These are phyloP conservation scores for Conus ventricosus DNA, from an alignment of 1,140 invertebrate genomes.

Conservation along the genomic window DNA sequence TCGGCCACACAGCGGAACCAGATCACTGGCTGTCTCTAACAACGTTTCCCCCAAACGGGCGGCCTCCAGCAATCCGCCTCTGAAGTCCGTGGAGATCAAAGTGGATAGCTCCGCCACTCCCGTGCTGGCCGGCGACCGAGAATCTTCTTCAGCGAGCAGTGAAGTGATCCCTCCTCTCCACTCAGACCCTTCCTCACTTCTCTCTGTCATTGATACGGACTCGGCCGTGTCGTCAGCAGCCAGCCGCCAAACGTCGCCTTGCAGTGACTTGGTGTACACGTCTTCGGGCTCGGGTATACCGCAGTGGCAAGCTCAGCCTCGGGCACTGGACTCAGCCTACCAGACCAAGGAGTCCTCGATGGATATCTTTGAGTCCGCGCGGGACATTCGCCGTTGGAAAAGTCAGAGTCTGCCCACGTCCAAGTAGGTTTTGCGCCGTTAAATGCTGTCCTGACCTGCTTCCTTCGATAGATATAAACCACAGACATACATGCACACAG, in stretches of 20 bases:
- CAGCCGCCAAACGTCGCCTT: slow-evolving; percentile 43
- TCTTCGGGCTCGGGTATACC: not conserved
- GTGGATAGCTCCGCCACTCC: not conserved
- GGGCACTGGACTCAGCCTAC: slow-evolving; percentile 57
- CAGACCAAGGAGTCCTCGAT: slow-evolving; percentile 59
- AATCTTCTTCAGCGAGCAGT: slow-evolving; percentile 10
- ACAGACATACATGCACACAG: too few relatives aligned
- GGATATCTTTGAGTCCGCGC: slow-evolving; percentile 33
- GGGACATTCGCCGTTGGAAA: slow-evolving; percentile 4
- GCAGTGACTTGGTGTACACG: slow-evolving; percentile 13
- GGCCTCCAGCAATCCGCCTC: not conserved
- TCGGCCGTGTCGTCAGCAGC: slow-evolving; percentile 50
- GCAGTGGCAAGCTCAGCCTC: not conserved
- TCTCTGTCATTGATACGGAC: slow-evolving; percentile 49
- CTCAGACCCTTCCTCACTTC: slow-evolving; percentile 6
- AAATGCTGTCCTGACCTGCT: too few relatives aligned
- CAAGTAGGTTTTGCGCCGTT: not conserved
- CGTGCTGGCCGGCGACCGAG: not conserved
- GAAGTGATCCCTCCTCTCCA: not conserved
- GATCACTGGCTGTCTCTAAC: slow-evolving; percentile 18
- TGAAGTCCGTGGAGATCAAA: not conserved
- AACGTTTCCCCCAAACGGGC: slow-evolving; percentile 1
- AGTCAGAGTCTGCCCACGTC: slow-evolving; percentile 11
- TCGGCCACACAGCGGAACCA: not conserved
- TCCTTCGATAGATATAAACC: too few relatives aligned